These are phyloP conservation scores for Drosophila robusta DNA, from an alignment of 2,888 invertebrate species.

Conservation along the genomic window DNA sequence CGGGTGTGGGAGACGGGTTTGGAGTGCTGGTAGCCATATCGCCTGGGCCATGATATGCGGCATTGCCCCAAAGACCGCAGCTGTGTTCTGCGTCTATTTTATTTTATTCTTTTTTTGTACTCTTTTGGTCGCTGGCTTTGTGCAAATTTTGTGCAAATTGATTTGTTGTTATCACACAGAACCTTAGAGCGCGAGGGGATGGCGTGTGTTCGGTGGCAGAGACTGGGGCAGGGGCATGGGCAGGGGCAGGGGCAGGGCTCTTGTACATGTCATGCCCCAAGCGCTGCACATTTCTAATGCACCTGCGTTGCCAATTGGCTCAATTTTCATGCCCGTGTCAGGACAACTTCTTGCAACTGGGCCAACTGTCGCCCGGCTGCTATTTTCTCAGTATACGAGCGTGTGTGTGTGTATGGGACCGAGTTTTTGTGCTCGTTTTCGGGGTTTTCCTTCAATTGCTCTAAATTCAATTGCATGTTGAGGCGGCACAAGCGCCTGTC, in stretches of 20 bases:
- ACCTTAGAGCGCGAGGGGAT: neutral
- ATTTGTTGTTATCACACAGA: conserved; percentile 76
- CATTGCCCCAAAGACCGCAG: conserved; percentile 55
- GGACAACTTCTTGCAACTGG: conserved; percentile 72
- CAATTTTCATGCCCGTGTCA: conserved; percentile 74
- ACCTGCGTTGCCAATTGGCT: conserved; percentile 74
- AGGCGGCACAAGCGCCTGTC: conserved; percentile 40
- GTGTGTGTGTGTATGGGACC: conserved; percentile 9
- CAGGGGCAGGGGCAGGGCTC: conserved; percentile 7
- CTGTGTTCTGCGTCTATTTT: conserved; percentile 27
- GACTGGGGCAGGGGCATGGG: neutral
- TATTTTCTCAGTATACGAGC: conserved; percentile 11
- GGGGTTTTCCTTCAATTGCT: conserved; percentile 55
- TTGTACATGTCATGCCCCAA: conserved; percentile 25
- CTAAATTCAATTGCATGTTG: conserved; percentile 73
- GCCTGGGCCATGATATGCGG: conserved; percentile 35
- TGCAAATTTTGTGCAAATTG: conserved; percentile 81
- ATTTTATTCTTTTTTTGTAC: conserved; percentile 2
- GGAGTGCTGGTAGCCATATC: conserved; percentile 31
- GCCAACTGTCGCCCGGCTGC: conserved; percentile 66
- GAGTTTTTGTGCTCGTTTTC: conserved; percentile 45
- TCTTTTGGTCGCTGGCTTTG: conserved; percentile 38
- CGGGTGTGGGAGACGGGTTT: neutral
- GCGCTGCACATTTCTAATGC: conserved; percentile 71
- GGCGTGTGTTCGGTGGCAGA: no score